Evolutionary conservation across 2,888 invertebrate genomes (phyloP), one percentile per base, ranked within the genome.

Genomic region (Melanchra persicariae): DNA sequence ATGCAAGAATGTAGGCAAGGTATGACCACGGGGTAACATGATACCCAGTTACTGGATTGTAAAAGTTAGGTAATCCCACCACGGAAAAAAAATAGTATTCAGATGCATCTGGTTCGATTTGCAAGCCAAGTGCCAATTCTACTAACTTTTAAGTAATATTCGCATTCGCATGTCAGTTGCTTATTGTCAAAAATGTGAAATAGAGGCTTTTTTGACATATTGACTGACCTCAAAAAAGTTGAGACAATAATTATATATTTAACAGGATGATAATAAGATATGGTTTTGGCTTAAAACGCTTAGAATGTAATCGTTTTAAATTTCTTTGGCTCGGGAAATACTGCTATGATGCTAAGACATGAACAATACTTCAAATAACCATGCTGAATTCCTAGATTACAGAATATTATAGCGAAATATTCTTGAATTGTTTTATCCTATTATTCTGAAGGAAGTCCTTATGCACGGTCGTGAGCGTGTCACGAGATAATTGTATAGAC

Each of bases 401-500:
- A 3, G 22, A 66, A 37, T n/a, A 37, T n/a, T n/a, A 37, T 17
- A 43, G 19, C 1, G 2, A 26, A 26, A 76, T 62, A 59, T 49
- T 69, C 45, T 62, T 52, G 22, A 49, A 54, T 57, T 26, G 22
- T 58, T 52, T 60, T 75, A 57, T 69, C 24, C 6, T 34, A 47
- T 30, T 12, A 2, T 22, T 58, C 5, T 52, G 30, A 49, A 70
- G 62, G 70, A 59, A 70, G 58, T 70, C 12, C 47, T 47, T 43
- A 54, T 26, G 45, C n/a, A 22, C 19, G 15, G 63, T 77, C 70
- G 70, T 77, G 70, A 70, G 19, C 77, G 4, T 70, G 52, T 77
- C 52, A 70, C 62, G 26, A 54, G 10, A 12, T 59, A 70, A 43
- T 70, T 69, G 70, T 62, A 49, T 49, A 19, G 43, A 26, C n/a